Percentiles rank a stretch among this genome's conserved stretches.
phyloP scores from a whole-genome alignment of 2,888 invertebrate species.

The Trissoscelio sp. region DNA sequence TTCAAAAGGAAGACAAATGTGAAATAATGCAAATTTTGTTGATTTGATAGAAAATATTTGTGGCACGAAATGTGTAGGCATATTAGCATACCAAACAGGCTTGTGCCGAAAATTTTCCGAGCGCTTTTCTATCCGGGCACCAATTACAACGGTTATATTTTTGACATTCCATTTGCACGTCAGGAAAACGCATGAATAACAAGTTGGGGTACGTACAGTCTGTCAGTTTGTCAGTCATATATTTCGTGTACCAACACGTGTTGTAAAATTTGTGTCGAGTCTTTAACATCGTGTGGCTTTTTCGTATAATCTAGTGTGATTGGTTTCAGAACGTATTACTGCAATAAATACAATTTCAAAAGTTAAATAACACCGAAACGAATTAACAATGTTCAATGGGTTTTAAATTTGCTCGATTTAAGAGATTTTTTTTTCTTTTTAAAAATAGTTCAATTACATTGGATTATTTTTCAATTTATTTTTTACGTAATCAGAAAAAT shows the following conservation, averaged over 20 bases:
- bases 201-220: constrained; percentile 42
- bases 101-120: constrained; percentile 12
- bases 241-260: constrained; percentile 31
- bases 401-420: too few species aligned
- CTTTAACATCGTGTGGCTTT: constrained; percentile 23
- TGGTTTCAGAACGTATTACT: constrained; percentile 10
- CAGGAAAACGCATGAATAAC: constrained; percentile 52
- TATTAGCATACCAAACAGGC: constrained; percentile 10
- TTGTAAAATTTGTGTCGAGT: constrained; percentile 39
- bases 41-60: background rate
- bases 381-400: too few species aligned
- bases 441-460: too few species aligned
- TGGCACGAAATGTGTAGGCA: background rate
- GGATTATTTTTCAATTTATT: too few species aligned
- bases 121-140: constrained; percentile 34
- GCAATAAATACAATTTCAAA: background rate
- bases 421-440: too few species aligned
- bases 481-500: too few species aligned
- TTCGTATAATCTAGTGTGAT: constrained; percentile 31
- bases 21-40: background rate
- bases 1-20: background rate
- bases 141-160: constrained; percentile 49
- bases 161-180: constrained; percentile 58
- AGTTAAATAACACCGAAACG: background rate
- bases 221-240: constrained; percentile 56